Evolutionary conservation across 1,140 invertebrate species (phyloP), one percentile per base, ranked within the genome.

Genomic region (Gonatopus flavifemur): DNA sequence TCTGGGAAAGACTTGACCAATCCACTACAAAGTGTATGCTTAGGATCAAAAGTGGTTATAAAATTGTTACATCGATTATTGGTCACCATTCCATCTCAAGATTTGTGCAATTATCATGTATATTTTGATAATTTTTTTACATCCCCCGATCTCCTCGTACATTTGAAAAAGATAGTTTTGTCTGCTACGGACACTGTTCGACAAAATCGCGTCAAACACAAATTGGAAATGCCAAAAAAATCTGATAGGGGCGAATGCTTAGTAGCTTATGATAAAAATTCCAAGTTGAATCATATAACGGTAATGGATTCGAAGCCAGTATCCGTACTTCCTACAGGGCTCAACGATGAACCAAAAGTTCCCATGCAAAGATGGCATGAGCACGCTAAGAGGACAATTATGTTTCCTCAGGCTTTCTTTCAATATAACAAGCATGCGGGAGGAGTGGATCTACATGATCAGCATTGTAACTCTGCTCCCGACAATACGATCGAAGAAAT

Each of bases 101-200:
- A 43, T 42, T 21, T 51, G n/a, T 16, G 0, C 7, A 51, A 48
- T 22, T 55, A 50, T 20, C 19, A 31, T 9, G 8, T 56, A 1
- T 56, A 48, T 35, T 56, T 56, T 41, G 44, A 56, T 18, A 56
- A 52, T 15, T 49, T 51, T 42, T 56, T 56, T 15, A 43, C 48
- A 18, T 31, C 21, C 1, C 39, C 49, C n/a, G n/a, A n/a, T n/a
- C n/a, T n/a, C n/a, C n/a, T n/a, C n/a, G n/a, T n/a, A n/a, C n/a
- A n/a, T n/a, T 48, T 56, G 36, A 36, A 49, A 39, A 55, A 28
- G 46, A 21, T 55, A 43, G 62, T 32, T 40, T 37, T 49, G 10
- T 35, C 22, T 8, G 28, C 42, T 19, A 55, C 47, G n/a, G 48
- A 39, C 0, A 51, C 38, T 15, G 43, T 55, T 1, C 12, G 64